Percentiles rank a stretch among this genome's conserved stretches.
Conservation (phyloP, 1,140 invertebrate genomes). For the Chlorops oryzae region DNA sequence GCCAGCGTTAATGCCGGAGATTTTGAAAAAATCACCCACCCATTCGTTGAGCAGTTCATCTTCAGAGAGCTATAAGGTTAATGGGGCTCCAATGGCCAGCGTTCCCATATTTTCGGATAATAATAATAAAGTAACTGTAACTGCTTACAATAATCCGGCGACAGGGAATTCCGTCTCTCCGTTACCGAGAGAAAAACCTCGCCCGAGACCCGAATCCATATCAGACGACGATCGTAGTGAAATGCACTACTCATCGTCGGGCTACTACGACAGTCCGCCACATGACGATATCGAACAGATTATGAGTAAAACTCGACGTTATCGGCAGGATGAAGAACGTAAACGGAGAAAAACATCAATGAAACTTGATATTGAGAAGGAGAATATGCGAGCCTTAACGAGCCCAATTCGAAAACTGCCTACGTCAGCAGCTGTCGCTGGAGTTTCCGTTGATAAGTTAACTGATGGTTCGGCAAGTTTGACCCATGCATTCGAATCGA, state of each 20-base stretch:
- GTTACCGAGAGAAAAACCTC: conserved; percentile 12
- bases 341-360: conserved; percentile 43
- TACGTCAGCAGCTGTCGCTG: neutral
- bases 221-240: conserved; percentile 63
- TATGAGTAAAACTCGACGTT: conserved; percentile 26
- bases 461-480: too few relatives aligned
- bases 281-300: conserved; percentile 52
- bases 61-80: conserved; percentile 60
- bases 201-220: conserved; percentile 49
- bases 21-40: conserved; percentile 40
- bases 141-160: too few relatives aligned
- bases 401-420: conserved; percentile 37
- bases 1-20: conserved; percentile 17
- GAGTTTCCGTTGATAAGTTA: too few relatives aligned
- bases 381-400: conserved; percentile 42
- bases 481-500: conserved; percentile 23
- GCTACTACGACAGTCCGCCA: conserved; percentile 72
- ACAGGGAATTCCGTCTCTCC: too few relatives aligned
- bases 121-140: neutral
- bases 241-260: conserved; percentile 65
- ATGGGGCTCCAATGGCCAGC: conserved; percentile 29
- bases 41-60: conserved; percentile 59
- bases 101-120: neutral
- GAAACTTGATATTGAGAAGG: conserved; percentile 46
- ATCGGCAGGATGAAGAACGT: conserved; percentile 43